Evolutionary conservation across 2,113 vertebrate species (phyloP), one percentile per base, ranked within the genome.

Genomic region (Brachypodius melanocephalos): DNA sequence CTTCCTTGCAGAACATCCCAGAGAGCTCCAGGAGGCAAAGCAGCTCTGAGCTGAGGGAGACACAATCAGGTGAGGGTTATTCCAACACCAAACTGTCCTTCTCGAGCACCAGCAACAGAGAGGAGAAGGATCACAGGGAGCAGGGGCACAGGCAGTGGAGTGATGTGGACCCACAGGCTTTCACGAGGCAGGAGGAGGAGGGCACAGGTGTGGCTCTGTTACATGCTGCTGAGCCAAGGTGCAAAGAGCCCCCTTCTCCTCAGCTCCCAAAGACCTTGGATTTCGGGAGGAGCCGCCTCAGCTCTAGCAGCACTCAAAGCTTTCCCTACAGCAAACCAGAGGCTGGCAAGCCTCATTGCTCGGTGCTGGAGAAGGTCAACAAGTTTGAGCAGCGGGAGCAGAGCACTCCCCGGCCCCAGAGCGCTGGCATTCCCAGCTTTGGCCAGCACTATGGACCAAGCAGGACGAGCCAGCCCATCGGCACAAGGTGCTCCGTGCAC

Each of bases 321-420:
- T 82, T 92, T 74, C 95, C 96, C 31, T 93, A 85, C 8, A 88
- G 96, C 74, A 97, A 92, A 78, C 48, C 88, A 57, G 98, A 98
- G 1, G 74, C 68, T 63, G 77, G 32, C 24, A 95, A 92, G 85
- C 40, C 97, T 48, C 89, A 95, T 90, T 98, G 98, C 93, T 99
- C 98, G 0, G 99, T 99, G 84, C 97, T 99, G 89, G 99, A 99
- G 97, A 99, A 99, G 89, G 98, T 99, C 42, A 98, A 94, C 82
- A 98, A 97, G 84, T 98, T 99, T 32, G 99, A 99, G 96, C 98
- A 98, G 65, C 98, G 97, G 9, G 98, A 99, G 58, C 98, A 98
- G 7, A 95, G 92, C n/a, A 92, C 93, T 77, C 98, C 96, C 29
- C 96, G 97, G 22, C 97, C 98, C 57, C 97, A 95, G 9, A 98